phyloP scores from a whole-genome alignment of 2,113 vertebrate genomes.

The Bubo scandiacus region DNA sequence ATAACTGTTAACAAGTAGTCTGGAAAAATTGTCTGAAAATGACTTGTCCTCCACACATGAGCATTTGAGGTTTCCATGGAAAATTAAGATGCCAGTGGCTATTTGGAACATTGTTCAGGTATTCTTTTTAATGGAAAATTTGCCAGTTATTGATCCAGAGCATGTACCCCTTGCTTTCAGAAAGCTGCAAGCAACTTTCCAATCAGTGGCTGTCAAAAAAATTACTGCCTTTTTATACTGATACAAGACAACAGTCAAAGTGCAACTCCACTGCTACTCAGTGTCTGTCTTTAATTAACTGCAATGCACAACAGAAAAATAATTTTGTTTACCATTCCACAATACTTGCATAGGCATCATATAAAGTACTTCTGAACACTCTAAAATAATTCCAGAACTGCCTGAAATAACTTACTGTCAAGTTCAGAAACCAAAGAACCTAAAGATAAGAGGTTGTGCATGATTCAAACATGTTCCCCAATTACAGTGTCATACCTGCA shows the following conservation, averaged over 20 bases:
- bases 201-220: slow-evolving; percentile 94
- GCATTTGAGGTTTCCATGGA: slow-evolving; percentile 74
- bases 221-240: slow-evolving; percentile 82
- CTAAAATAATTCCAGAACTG: not conserved
- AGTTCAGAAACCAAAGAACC: slow-evolving; percentile 22
- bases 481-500: not conserved
- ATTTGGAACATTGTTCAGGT: slow-evolving; percentile 89
- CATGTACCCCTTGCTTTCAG: slow-evolving; percentile 81
- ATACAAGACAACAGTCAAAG: slow-evolving; percentile 74
- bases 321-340: not conserved
- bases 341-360: not conserved
- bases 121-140: slow-evolving; percentile 98
- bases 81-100: slow-evolving; percentile 88
- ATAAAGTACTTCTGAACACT: not conserved
- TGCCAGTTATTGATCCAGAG: slow-evolving; percentile 97
- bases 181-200: slow-evolving; percentile 91
- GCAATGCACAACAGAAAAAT: not conserved
- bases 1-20: slow-evolving; percentile 88
- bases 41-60: slow-evolving; percentile 73
- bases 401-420: not conserved
- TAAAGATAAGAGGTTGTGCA: not conserved
- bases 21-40: slow-evolving; percentile 85
- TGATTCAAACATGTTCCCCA: not conserved
- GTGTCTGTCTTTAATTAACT: slow-evolving; percentile 71
- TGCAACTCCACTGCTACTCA: slow-evolving; percentile 27